These are phyloP conservation scores for Apeira syringaria DNA, from an alignment of 2,888 invertebrate species.

Conservation along the genomic window DNA sequence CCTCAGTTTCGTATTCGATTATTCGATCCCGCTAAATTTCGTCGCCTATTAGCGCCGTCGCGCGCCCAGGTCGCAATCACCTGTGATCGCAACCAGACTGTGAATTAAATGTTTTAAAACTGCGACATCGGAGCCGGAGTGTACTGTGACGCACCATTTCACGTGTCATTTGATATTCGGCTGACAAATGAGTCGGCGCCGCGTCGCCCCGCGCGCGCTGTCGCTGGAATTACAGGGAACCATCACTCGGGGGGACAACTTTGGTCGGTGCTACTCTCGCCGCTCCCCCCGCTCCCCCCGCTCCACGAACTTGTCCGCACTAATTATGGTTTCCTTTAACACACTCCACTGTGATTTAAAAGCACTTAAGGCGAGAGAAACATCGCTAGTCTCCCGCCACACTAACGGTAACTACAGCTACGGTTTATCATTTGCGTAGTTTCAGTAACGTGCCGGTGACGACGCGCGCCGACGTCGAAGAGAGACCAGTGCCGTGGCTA, in stretches of 20 bases:
- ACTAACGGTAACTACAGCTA: constrained; percentile 33
- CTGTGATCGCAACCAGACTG: constrained; percentile 54
- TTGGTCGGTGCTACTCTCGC: constrained; percentile 14
- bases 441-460: no score
- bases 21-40: constrained; percentile 59
- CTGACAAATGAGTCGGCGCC: constrained; percentile 74
- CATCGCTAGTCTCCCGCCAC: constrained; percentile 48
- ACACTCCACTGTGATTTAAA: constrained; percentile 57
- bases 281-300: constrained; percentile 27
- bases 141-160: constrained; percentile 77
- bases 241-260: constrained; percentile 21
- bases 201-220: constrained; percentile 51
- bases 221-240: constrained; percentile 72
- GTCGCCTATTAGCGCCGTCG: constrained; percentile 62
- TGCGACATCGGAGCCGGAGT: constrained; percentile 59
- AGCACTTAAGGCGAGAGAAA: constrained; percentile 55
- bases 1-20: constrained; percentile 24
- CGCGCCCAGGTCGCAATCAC: constrained; percentile 57
- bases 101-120: constrained; percentile 74
- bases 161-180: constrained; percentile 80
- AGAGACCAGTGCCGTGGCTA: no score
- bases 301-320: constrained; percentile 50
- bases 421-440: no score
- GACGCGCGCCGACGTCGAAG: no score
- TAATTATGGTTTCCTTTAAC: constrained; percentile 70